Base-by-base conservation (phyloP, 2,797 vertebrate species). In the Bucorvus abyssinicus region DNA sequence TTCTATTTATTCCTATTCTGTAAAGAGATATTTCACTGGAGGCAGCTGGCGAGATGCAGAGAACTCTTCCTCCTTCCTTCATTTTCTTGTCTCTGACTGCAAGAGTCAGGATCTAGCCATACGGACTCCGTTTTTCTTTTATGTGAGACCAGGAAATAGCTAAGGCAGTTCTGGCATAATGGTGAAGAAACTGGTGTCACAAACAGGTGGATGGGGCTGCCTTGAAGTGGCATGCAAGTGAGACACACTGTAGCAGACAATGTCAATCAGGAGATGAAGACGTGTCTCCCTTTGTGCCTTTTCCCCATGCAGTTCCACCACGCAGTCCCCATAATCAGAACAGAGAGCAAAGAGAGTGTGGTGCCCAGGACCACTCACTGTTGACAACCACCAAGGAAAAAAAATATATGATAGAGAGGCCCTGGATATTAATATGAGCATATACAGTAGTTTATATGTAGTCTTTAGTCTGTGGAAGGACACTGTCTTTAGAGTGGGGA, bases 1-100 rank as follows among this genome's bases (percentile, higher is more conserved):
- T 64, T 85, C 87, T 90, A 32, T 94, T 94, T 90, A 91, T 90
- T 94, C 34, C 65, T 55, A 14, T 73, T 84, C 91, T 75, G 22
- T 36, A 68, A 89, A 95, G 61, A 75, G 22, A 47, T 16, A 30
- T 2, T 22, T 49, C 53, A 78, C 45, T 93, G 87, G 52, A 93
- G 53, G 57, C 93, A 94, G 82, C 85, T 90, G 91, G 40, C 21
- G 6, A 73, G 18, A 53, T 75, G 76, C 61, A 86, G 42, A 65
- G 5, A 44, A 50, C 0, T 1, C n/a, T 88, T 56, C 26, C 30
- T 94, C 36, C 26, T 83, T 79, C 26, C 45, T 74, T 85, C 14
- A 0, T 68, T 88, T 85, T 75, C 30, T 0, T 77, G 45, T 6
- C 19, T 87, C 19, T 92, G 68, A 24, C 60, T 75, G 49, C 23